Percentiles rank a stretch among this genome's conserved stretches.
These are phyloP conservation scores for Acrobasis repandana DNA, from an alignment of 2,888 invertebrate genomes.

Conservation along the genomic window DNA sequence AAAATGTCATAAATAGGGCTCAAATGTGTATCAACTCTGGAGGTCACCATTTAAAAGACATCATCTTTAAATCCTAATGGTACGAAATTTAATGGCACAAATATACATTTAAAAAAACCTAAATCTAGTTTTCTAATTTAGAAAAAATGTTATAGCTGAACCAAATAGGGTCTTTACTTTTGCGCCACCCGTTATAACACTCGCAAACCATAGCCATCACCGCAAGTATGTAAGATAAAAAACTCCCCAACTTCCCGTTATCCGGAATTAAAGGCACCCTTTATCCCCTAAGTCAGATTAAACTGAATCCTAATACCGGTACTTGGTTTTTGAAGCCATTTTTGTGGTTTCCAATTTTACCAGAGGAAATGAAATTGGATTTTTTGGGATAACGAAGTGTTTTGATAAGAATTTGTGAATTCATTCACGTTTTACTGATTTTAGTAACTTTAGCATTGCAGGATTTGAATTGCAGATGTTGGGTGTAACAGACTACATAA, in stretches of 20 bases:
- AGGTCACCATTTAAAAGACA: no score
- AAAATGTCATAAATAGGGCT: no score
- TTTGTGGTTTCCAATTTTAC: conserved; percentile 17
- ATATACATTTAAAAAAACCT: no score
- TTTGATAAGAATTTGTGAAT: conserved; percentile 18
- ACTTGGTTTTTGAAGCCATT: conserved; percentile 10
- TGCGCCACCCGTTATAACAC: no score
- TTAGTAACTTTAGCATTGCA: not conserved
- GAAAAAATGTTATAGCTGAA: no score
- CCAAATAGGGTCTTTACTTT: no score
- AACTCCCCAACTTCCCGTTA: not conserved
- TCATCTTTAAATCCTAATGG: no score
- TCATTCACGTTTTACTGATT: not conserved
- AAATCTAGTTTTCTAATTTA: no score
- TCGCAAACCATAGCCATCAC: not conserved
- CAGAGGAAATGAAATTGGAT: conserved; percentile 7
- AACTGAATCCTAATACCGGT: conserved; percentile 4
- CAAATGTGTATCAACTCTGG: no score
- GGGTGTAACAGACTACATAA: no score
- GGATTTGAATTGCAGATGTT: not conserved
- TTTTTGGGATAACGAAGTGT: conserved; percentile 22
- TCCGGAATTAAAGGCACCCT: conserved; percentile 8
- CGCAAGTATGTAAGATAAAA: not conserved
- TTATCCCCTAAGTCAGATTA: conserved; percentile 6
- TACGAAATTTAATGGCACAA: no score